Conservation (phyloP, 2,888 invertebrate species). For the Lagria hirta region DNA sequence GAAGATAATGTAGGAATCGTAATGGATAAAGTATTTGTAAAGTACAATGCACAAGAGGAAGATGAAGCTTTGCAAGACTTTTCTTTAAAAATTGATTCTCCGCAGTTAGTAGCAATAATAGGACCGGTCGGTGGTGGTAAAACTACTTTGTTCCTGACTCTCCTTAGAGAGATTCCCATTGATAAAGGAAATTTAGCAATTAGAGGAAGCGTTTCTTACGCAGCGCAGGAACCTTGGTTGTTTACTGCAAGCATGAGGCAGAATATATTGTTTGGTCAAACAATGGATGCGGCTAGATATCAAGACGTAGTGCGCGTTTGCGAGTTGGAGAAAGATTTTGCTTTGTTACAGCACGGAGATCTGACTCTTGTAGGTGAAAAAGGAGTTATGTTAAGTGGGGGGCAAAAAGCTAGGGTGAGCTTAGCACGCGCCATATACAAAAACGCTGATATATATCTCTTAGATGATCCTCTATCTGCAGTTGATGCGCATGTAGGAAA, state of each 20-base stretch:
- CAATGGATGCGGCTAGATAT: constrained; percentile 66
- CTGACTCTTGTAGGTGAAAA: constrained; percentile 75
- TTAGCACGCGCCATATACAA: constrained; percentile 83
- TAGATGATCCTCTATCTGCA: constrained; percentile 88
- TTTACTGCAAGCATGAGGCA: constrained; percentile 80
- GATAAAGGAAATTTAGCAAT: constrained; percentile 64
- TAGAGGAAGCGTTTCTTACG: constrained; percentile 71
- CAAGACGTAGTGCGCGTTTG: constrained; percentile 69
- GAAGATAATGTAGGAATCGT: constrained; percentile 37
- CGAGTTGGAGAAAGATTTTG: constrained; percentile 71
- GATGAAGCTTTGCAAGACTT: constrained; percentile 57
- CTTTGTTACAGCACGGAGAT: constrained; percentile 74
- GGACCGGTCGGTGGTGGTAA: constrained; percentile 68
- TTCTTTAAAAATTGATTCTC: constrained; percentile 63
- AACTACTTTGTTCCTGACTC: constrained; percentile 57
- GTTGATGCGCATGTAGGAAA: constrained; percentile 87
- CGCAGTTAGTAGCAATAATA: constrained; percentile 59
- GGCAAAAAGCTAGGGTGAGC: constrained; percentile 84
- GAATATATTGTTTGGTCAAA: constrained; percentile 86
- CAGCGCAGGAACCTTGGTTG: constrained; percentile 84
- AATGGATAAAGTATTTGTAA: constrained; percentile 1
- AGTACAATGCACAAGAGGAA: not conserved
- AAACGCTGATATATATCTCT: constrained; percentile 77
- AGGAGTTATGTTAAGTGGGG: constrained; percentile 72
- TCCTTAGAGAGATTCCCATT: constrained; percentile 71